Conservation (phyloP, 2,113 vertebrate genomes). For the Dryoscopus gambensis region DNA sequence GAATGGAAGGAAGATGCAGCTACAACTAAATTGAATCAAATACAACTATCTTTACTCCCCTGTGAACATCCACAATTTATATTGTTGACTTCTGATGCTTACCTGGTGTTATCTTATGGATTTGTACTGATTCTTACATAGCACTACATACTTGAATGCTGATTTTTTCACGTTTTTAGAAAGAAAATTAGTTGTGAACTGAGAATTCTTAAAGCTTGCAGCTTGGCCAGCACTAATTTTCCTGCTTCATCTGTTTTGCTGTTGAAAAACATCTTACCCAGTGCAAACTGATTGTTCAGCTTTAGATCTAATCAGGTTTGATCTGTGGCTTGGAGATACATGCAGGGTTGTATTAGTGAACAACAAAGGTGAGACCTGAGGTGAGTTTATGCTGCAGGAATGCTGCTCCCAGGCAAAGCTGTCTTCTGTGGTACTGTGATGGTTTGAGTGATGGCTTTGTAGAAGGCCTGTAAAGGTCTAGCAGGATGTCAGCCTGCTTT, state of each 20-base stretch:
- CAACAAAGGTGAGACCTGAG: not conserved
- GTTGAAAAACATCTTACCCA: not conserved
- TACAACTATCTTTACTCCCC: not conserved
- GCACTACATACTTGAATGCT: not conserved
- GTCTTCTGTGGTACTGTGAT: not conserved
- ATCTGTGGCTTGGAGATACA: not conserved
- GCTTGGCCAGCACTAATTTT: not conserved
- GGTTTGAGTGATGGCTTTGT: not conserved
- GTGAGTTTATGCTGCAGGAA: not conserved
- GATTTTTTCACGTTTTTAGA: not conserved
- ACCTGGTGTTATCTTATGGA: not conserved
- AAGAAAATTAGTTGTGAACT: not conserved
- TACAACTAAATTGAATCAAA: not conserved
- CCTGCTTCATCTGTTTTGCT: not conserved
- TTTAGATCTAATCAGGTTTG: not conserved
- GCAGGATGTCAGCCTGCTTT: not conserved
- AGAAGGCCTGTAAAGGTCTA: not conserved
- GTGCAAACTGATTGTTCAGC: not conserved
- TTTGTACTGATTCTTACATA: not conserved
- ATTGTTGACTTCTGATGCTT: not conserved
- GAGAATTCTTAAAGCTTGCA: not conserved
- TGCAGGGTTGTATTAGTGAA: not conserved
- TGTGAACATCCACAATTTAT: not conserved
- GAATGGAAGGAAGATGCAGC: not conserved
- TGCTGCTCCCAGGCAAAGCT: not conserved